These are phyloP conservation scores for Chloroclysta siterata DNA, from an alignment of 2,888 invertebrate species.

Conservation along the genomic window DNA sequence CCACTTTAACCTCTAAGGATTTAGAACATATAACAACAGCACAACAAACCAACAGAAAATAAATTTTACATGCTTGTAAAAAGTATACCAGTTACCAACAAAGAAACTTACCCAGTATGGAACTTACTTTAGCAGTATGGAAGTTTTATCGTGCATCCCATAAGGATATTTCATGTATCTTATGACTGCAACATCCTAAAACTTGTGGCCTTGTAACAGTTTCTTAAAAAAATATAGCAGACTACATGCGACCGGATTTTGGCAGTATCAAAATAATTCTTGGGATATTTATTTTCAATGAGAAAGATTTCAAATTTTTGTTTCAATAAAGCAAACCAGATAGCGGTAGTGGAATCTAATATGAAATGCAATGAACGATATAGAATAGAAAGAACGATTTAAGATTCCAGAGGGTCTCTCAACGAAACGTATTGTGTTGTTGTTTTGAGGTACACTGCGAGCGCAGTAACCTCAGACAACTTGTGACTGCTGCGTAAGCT, in stretches of 20 bases:
- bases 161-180: constrained; percentile 5
- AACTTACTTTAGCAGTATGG: not conserved
- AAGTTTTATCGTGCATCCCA: constrained; percentile 11
- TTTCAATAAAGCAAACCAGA: too few relatives aligned
- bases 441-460: too few relatives aligned
- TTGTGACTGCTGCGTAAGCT: too few relatives aligned
- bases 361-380: too few relatives aligned
- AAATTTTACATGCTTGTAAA: not conserved
- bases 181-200: constrained; percentile 14
- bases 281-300: too few relatives aligned
- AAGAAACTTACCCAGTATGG: not conserved
- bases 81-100: not conserved
- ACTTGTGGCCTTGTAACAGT: constrained; percentile 11
- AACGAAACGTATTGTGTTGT: too few relatives aligned
- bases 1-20: not conserved
- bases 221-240: not conserved
- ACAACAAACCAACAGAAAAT: not conserved
- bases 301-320: too few relatives aligned
- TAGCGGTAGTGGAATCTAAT: too few relatives aligned
- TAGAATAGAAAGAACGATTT: too few relatives aligned
- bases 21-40: not conserved
- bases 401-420: too few relatives aligned
- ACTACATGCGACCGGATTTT: constrained; percentile 4
- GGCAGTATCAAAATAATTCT: too few relatives aligned
- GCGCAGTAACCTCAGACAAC: too few relatives aligned